Evolutionary conservation across 1,140 invertebrate species (phyloP), one percentile per base, ranked within the genome.

Genomic region (Drosophila novamexicana): DNA sequence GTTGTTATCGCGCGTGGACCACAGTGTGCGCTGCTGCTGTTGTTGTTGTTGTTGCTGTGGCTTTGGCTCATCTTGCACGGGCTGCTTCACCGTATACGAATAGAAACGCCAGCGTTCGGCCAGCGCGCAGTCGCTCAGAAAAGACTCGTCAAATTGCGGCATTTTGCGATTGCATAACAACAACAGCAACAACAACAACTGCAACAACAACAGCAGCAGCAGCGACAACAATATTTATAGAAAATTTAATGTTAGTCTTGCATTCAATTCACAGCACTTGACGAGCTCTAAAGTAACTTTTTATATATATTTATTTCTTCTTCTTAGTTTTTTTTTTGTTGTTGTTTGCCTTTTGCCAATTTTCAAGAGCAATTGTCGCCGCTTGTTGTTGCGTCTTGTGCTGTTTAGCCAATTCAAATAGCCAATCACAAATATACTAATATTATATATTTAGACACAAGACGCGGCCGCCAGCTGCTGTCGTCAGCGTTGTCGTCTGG

Each of bases 101-200:
- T 86, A 83, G 64, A 86, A 78, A 74, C 59, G 79, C 71, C 82
- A 90, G 56, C 84, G 77, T 52, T 91, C 90, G 32, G 85, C 82
- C 14, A 84, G 68, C 66, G 82, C 86, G 61, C 85, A 91, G 58
- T 91, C 85, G 62, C 73, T 90, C 54, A 91, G 73, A 65, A 91
- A 91, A 83, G 90, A 81, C 75, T 91, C 90, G 84, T 91, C 90
- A 77, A 91, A 91, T 74, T 91, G 79, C 66, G 90, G 90, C 90
- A 91, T 91, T 61, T 61, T 47, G 10, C 9, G 16, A 61, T 81
- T 90, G 78, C 80, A 89, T 89, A 90, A 90, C 71, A 53, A 44
- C 68, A 66, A 57, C 54, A 58, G 34, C 45, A 56, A 16, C 34
- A 49, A 52, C 36, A 56, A 37, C 37, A 64, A 1, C 45, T 4